Base-by-base conservation (phyloP, 2,113 vertebrate genomes). In the Oncorhynchus masou region DNA sequence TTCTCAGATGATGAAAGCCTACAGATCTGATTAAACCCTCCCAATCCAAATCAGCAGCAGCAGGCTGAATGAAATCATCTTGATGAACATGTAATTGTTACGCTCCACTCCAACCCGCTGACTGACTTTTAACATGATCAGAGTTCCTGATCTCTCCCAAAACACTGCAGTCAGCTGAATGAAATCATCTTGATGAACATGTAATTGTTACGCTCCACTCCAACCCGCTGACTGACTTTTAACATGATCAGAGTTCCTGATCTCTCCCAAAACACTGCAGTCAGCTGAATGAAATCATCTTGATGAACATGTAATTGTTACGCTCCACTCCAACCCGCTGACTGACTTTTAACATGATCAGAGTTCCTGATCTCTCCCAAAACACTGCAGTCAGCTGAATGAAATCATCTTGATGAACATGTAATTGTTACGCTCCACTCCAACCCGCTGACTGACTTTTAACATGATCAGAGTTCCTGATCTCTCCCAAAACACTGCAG, bases 351-450 rank as follows among this genome's bases (percentile, higher is more conserved):
- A 54, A 69, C 70, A 66, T 74, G 78, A 81, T 85, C 79, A 74
- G 62, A 31, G 9, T 2, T 39, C 80, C 60, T 70, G 70, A 86
- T 85, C 76, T 80, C 25, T 70, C 2, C 0, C 73, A 82, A 83
- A 65, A 45, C 57, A 1, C 70, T 8, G 79, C 79, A 39, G 48
- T 69, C 27, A 75, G 85, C 80, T 74, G 73, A 68, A 78, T 11
- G 16, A n/a, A n/a, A 82, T 20, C 78, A 81, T 83, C 64, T 81
- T 78, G 75, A 85, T 80, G 75, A 73, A 90, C 85, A 88, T 70
- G n/a, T 54, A 70, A 74, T 20, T 45, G 39, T 45, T 45, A 45
- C 9, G 9, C 24, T 76, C 39, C 39, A 39, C 39, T 39, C 9
- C 39, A 45, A 45, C 9, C 22, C 76, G 79, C 79, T 82, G 0